These are phyloP conservation scores for Emydura subglobosa DNA, from an alignment of 2,113 vertebrate genomes.

Conservation along the genomic window DNA sequence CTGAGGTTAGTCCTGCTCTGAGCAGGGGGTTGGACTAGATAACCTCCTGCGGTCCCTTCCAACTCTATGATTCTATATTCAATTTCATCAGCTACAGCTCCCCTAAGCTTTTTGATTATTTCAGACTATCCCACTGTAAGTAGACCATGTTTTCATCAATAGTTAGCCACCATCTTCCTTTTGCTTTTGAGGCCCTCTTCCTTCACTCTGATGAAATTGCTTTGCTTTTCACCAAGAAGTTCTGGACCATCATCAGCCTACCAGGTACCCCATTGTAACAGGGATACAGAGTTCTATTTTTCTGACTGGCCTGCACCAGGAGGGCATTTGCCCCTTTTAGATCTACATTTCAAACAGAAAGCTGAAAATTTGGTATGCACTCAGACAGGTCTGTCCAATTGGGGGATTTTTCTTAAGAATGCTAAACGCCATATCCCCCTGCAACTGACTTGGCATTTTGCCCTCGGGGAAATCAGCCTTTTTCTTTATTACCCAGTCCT, in stretches of 20 bases:
- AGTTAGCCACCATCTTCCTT: background rate
- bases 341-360: background rate
- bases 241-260: too few relatives aligned
- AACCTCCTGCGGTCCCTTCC: too few relatives aligned
- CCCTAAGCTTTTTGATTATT: background rate
- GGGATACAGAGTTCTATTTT: background rate
- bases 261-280: too few relatives aligned
- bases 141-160: background rate
- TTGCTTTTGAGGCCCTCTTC: background rate
- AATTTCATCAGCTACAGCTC: background rate
- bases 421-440: background rate
- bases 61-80: background rate
- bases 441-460: background rate
- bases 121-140: background rate
- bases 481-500: background rate
- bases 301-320: background rate
- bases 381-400: background rate
- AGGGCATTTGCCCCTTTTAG: fast-evolving
- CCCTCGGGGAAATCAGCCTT: background rate
- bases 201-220: too few relatives aligned
- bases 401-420: too few relatives aligned
- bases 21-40: too few relatives aligned
- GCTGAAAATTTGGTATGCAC: background rate
- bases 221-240: background rate
- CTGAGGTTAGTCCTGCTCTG: too few relatives aligned